Base-by-base conservation (phyloP, 2,113 vertebrate species). In the Naja naja region DNA sequence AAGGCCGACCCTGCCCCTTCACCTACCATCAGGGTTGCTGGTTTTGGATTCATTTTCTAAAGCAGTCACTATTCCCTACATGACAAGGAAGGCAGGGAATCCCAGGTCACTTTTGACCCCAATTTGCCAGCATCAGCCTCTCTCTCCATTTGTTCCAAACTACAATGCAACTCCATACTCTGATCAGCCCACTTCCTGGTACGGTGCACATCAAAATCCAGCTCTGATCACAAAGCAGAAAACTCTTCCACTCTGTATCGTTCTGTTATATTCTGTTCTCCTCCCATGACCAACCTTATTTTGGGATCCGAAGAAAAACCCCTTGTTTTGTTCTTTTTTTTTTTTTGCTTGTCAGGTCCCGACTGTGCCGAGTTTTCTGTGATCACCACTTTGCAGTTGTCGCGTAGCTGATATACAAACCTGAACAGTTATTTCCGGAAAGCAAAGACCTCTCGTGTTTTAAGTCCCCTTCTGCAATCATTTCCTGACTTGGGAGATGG, bases 391-490 rank as follows among this genome's bases (percentile, higher is more conserved):
- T 69, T 25, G 2, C 89, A 25, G 34, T 94, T 2, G 88, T 0
- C 81, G 20, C 89, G 14, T 60, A 93, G 93, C 93, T 93, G 34
- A 18, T 7, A 43, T 22, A 91, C 93, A 93, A 92, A 92, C 91
- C 1, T 12, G 12, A 0, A 97, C 95, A 98, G 23, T 93, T 81
- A 99, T 97, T 99, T 99, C 94, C 98, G 98, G 97, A 99, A 99
- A 85, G 97, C 95, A 60, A 99, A 99, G 97, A 98, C 98, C 91
- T 99, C 99, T 91, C 98, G 97, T 1, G 97, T 94, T 97, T 98
- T 99, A 52, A 96, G 97, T 95, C 97, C 97, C 94, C 94, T 98
- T 96, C 98, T 99, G 94, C 97, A 95, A 92, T 97, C 97, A 0
- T 89, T 95, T 85, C 97, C 97, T 54, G 95, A 49, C 87, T 96